Base-by-base conservation (phyloP, 2,797 vertebrate species). In the Lagodon rhomboides region DNA sequence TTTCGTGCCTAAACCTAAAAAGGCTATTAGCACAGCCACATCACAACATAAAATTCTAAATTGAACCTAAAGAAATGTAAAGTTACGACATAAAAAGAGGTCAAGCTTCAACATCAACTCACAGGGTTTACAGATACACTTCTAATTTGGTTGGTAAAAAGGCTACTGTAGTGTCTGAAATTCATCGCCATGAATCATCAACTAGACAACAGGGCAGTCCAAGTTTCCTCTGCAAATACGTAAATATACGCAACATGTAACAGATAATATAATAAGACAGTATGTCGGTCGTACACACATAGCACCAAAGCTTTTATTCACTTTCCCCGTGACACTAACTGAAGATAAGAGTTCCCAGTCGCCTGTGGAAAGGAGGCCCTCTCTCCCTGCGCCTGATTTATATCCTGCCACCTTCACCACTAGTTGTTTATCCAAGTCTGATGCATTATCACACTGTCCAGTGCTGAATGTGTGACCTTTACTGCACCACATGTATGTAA, bases 401-500 rank as follows among this genome's bases (percentile, higher is more conserved):
- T 93, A 86, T 79, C 83, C 91, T 83, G 89, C 79, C 79, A 81
- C 59, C 25, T 77, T 83, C 77, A 51, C 83, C 75, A 77, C 74
- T n/a, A 54, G 84, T 83, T 91, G 85, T 91, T 93, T 92, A 91
- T 92, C 88, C 82, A 69, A 54, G 80, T 80, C 80, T 80, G 77
- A 90, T 74, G 84, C 82, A 79, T 87, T 90, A 88, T 93, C 90
- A n/a, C 80, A 68, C 83, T 74, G 77, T 84, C 85, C 86, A 78
- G 74, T 79, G 22, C 46, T 50, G 80, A 79, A 88, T 56, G 70
- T 41, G 70, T 92, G 91, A 94, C 92, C 94, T 94, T 93, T 92
- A 87, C 83, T 79, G 71, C 84, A 53, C 79, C 64, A 75, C 85
- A 88, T 82, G 76, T 85, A 90, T 84, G 86, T 82, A 61, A 79